Conservation (phyloP, 2,797 vertebrate genomes). For the Potorous gilbertii region DNA sequence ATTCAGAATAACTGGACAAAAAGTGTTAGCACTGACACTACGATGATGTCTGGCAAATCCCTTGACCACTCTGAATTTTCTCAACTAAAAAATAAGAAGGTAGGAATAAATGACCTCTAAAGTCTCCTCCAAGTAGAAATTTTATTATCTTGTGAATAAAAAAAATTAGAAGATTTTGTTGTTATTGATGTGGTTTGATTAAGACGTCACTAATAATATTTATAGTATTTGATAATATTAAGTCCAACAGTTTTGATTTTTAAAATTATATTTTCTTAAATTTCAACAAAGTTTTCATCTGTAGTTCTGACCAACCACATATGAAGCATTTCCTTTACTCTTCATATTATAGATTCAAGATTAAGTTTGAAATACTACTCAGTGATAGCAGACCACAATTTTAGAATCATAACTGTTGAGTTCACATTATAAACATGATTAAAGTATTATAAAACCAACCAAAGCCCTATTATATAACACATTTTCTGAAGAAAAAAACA, state of each 20-base stretch:
- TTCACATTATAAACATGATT: neutral
- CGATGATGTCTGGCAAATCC: neutral
- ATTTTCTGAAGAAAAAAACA: neutral
- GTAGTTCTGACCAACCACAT: neutral
- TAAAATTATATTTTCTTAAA: neutral
- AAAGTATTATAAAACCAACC: neutral
- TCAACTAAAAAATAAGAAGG: neutral
- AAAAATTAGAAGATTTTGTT: neutral
- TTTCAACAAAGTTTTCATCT: neutral
- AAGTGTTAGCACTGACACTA: neutral
- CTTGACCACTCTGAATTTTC: neutral
- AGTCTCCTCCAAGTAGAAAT: neutral
- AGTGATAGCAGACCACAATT: neutral
- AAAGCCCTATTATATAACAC: neutral
- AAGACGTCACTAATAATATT: neutral
- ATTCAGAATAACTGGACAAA: neutral
- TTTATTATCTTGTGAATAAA: neutral
- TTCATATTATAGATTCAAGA: neutral
- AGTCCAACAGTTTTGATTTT: conserved; percentile 2
- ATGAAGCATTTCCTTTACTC: neutral
- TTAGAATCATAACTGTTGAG: neutral
- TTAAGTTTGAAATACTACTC: conserved; percentile 22
- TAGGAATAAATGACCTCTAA: neutral
- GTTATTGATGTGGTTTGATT: neutral
- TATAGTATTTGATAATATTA: neutral